Conservation (phyloP, 2,797 vertebrate genomes). For the Cirrhinus mrigala region DNA sequence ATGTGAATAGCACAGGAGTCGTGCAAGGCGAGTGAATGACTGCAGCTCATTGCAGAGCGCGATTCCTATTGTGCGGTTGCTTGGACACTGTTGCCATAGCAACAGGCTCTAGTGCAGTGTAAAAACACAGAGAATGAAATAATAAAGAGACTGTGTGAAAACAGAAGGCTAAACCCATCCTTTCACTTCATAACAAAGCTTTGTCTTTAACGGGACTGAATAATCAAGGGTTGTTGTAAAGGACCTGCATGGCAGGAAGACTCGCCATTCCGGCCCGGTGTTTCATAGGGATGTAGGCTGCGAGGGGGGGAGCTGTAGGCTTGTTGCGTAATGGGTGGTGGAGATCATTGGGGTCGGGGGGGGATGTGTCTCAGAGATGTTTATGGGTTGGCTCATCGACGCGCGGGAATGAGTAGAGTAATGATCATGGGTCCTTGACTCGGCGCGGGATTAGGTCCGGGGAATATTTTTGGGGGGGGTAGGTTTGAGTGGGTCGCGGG, state of each 20-base stretch:
- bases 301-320: too few species aligned
- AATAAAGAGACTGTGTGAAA: slow-evolving; percentile 57
- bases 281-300: too few species aligned
- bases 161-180: slow-evolving; percentile 14
- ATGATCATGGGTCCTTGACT: too few species aligned
- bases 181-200: slow-evolving; percentile 7
- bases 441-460: too few species aligned
- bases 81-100: slow-evolving; percentile 64
- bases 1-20: slow-evolving; percentile 52
- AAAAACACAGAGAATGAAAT: slow-evolving; percentile 55
- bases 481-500: too few species aligned
- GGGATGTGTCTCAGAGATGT: too few species aligned
- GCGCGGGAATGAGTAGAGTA: too few species aligned
- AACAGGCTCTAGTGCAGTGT: slow-evolving; percentile 61
- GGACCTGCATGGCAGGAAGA: neutral
- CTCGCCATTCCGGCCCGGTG: neutral
- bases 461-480: too few species aligned
- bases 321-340: too few species aligned
- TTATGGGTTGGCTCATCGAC: too few species aligned
- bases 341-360: too few species aligned
- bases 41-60: slow-evolving; percentile 53
- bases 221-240: too few species aligned
- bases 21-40: slow-evolving; percentile 62
- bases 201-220: neutral
- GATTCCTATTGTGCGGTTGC: slow-evolving; percentile 65